A percentile compares a stretch with the other conserved stretches of the same genome.
Conservation (phyloP, 1,140 invertebrate species). For the Eciton burchellii region DNA sequence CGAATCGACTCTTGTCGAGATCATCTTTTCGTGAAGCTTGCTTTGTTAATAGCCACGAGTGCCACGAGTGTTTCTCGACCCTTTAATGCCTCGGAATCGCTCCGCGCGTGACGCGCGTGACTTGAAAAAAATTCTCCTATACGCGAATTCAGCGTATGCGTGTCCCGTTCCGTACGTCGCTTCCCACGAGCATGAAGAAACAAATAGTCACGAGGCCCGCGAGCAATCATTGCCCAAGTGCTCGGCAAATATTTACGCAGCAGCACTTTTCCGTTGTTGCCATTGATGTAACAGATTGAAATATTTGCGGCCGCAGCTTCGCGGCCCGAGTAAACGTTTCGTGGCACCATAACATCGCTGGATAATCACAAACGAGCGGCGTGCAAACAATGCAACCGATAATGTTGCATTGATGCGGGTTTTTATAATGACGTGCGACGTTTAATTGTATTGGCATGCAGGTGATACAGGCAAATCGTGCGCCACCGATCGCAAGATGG, state of each 20-base stretch:
- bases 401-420: conserved; percentile 33
- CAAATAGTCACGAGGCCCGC: conserved; percentile 45
- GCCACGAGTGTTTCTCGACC: background rate
- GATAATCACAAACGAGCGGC: conserved; percentile 24
- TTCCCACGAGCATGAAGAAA: conserved; percentile 54
- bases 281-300: conserved; percentile 55
- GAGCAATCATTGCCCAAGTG: conserved; percentile 46
- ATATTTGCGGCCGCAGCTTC: conserved; percentile 37
- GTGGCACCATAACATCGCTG: conserved; percentile 23
- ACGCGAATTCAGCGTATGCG: background rate
- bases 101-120: background rate
- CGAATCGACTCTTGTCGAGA: too few species aligned
- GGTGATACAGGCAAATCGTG: background rate
- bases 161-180: conserved; percentile 4
- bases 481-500: background rate
- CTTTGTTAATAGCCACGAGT: too few species aligned
- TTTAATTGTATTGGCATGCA: conserved; percentile 30
- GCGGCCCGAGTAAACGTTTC: conserved; percentile 33
- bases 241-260: conserved; percentile 51
- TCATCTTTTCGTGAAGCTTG: too few species aligned
- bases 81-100: conserved; percentile 2
- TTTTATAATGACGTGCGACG: background rate
- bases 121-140: background rate
- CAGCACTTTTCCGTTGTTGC: conserved; percentile 51
- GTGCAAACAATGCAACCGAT: conserved; percentile 45